phyloP scores from a whole-genome alignment of 2,113 vertebrate species.

The Trichomycterus rosablanca region DNA sequence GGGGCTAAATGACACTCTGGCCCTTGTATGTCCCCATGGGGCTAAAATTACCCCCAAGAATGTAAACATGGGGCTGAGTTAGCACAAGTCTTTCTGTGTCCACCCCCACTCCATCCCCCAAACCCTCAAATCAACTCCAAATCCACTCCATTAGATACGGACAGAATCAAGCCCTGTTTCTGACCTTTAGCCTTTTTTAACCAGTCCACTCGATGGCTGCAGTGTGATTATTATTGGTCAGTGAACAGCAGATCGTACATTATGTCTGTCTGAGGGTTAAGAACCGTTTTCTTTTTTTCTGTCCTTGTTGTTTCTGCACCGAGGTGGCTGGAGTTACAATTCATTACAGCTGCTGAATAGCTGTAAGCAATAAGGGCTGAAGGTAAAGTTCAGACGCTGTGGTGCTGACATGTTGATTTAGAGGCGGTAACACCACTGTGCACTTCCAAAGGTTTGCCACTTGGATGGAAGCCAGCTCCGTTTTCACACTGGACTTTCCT shows the following conservation, averaged over 20 bases:
- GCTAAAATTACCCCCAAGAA: conserved; percentile 73
- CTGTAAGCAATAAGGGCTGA: conserved; percentile 57
- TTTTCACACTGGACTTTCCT: conserved; percentile 62
- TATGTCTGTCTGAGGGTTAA: neutral
- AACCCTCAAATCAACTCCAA: conserved; percentile 3
- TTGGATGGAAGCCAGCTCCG: conserved; percentile 70
- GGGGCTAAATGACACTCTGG: conserved; percentile 54
- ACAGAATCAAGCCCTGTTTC: neutral
- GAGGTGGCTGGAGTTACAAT: conserved; percentile 37
- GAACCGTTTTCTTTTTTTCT: conserved; percentile 2
- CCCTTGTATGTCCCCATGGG: conserved; percentile 52
- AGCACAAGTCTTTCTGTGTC: conserved; percentile 59
- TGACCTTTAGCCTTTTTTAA: neutral
- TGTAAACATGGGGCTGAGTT: conserved; percentile 73
- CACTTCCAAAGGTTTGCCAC: conserved; percentile 74
- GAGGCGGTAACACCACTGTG: conserved; percentile 68
- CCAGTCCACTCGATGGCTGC: neutral
- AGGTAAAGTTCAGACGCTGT: conserved; percentile 63
- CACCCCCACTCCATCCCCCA: conserved; percentile 12
- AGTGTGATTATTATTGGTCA: conserved; percentile 10
- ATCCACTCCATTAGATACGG: neutral
- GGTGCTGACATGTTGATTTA: conserved; percentile 76
- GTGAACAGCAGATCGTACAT: neutral
- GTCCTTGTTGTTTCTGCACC: neutral
- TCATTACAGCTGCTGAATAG: conserved; percentile 61